Base-by-base conservation (phyloP, 2,113 vertebrate genomes). In the Lophius piscatorius region DNA sequence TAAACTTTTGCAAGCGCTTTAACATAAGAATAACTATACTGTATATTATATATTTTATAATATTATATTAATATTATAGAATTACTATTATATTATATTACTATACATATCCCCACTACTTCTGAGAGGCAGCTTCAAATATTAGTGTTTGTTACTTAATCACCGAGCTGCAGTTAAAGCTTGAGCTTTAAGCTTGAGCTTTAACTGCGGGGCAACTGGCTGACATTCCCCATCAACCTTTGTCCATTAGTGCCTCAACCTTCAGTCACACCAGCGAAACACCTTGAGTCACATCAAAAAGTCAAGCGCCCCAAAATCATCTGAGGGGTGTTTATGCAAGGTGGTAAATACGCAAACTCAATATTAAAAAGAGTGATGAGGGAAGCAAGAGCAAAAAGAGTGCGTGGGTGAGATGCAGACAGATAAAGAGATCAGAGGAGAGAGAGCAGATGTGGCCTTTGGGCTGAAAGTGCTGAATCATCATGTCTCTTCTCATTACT, bases 401-500 rank as follows among this genome's bases (percentile, higher is more conserved):
- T n/a, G n/a, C n/a, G n/a, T 47, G 4, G 16, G 39, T 59, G 39
- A 40, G 50, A 82, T 36, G 36, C 6, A 68, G 56, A 80, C 45
- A 42, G 70, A 78, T 52, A 60, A 2, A 44, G 41, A 57, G 67
- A 71, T 66, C 42, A 70, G 41, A 63, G 41, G 62, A 84, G 66
- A 65, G 70, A 65, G 75, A 76, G 70, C 87, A 88, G 86, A 89
- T 88, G 80, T 83, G 82, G 74, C 88, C 88, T 81, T 77, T 70
- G 66, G 85, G 88, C 70, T 68, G 42, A 70, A 83, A 85, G 57
- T 75, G 82, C 80, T 91, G 90, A 91, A 85, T 91, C 90, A 91
- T 72, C 81, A 79, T 8, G 81, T 90, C 88, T 70, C 64, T 77
- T 87, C 82, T 85, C 74, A 87, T 89, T 77, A 83, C 73, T 73